These are phyloP conservation scores for Lomographa bimaculata DNA, from an alignment of 2,888 invertebrate genomes.

Conservation along the genomic window DNA sequence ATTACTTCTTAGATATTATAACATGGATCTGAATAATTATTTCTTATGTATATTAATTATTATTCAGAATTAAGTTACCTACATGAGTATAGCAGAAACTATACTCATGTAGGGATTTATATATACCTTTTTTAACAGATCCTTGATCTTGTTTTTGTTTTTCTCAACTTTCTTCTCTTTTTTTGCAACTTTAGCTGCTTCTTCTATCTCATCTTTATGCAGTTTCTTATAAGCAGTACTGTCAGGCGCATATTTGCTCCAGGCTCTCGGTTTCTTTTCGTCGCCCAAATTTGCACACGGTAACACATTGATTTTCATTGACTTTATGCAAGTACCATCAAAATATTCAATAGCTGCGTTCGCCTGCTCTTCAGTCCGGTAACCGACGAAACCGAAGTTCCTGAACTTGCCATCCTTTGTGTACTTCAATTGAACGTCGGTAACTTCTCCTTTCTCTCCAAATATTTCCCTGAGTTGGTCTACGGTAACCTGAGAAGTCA, in stretches of 20 bases:
- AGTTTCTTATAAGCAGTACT: constrained; percentile 86
- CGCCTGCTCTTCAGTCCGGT: constrained; percentile 91
- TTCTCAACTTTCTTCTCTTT: constrained; percentile 58
- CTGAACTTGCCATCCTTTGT: constrained; percentile 96
- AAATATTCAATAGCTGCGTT: constrained; percentile 89
- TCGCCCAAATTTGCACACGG: constrained; percentile 87
- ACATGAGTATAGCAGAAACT: no score
- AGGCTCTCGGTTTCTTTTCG: constrained; percentile 91
- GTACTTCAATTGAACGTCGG: constrained; percentile 97
- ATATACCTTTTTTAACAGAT: constrained; percentile 86
- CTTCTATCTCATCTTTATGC: constrained; percentile 64
- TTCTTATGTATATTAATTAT: no score
- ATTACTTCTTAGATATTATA: no score
- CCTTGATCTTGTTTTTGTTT: constrained; percentile 84
- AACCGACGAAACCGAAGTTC: constrained; percentile 97
- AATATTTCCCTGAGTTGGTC: constrained; percentile 90
- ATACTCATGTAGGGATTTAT: no score
- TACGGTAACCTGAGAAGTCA: constrained; percentile 89
- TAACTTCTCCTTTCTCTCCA: constrained; percentile 91
- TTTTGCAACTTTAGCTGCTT: constrained; percentile 44
- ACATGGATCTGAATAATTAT: no score
- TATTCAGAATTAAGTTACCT: no score
- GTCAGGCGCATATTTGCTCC: constrained; percentile 96
- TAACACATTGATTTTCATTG: constrained; percentile 91
- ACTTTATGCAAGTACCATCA: constrained; percentile 93